Evolutionary conservation across 2,113 vertebrate species (phyloP).

Genomic region (Ahaetulla prasina): DNA sequence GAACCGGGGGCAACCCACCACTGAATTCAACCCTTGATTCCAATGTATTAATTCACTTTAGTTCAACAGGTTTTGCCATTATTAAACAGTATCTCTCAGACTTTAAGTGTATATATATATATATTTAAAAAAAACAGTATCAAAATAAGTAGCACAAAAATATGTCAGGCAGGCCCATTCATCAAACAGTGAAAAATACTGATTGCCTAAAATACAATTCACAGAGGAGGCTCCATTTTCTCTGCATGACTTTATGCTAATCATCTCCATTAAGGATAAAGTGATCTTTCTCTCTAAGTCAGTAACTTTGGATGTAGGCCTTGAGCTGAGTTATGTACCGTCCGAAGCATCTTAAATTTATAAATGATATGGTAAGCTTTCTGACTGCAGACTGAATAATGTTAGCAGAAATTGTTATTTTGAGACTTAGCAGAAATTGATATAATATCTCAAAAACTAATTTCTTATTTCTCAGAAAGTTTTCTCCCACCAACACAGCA

Average conservation of each 20-base stretch:
- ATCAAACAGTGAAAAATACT: not conserved
- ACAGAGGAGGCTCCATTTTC: not conserved
- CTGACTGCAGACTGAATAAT: not conserved
- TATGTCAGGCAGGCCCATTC: not conserved
- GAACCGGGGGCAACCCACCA: too few species aligned
- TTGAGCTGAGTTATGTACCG: not conserved
- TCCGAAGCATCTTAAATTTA: not conserved
- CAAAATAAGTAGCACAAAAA: not conserved
- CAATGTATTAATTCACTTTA: slow-evolving; percentile 11
- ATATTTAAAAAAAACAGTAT: not conserved
- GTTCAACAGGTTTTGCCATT: not conserved
- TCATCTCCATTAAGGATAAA: not conserved
- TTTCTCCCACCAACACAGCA: not conserved
- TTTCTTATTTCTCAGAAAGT: not conserved
- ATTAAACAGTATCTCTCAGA: slow-evolving; percentile 22
- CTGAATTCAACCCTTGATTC: not conserved
- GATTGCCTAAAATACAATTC: not conserved
- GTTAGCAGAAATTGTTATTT: not conserved
- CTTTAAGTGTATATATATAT: slow-evolving; percentile 6
- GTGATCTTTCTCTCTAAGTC: not conserved
- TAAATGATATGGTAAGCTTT: not conserved
- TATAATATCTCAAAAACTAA: not conserved
- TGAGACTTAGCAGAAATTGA: not conserved
- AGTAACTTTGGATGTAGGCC: not conserved
- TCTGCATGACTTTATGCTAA: not conserved